Percentiles rank a stretch among this genome's conserved stretches.
phyloP scores from a whole-genome alignment of 1,140 invertebrate genomes.

The Trichonephila clavata region DNA sequence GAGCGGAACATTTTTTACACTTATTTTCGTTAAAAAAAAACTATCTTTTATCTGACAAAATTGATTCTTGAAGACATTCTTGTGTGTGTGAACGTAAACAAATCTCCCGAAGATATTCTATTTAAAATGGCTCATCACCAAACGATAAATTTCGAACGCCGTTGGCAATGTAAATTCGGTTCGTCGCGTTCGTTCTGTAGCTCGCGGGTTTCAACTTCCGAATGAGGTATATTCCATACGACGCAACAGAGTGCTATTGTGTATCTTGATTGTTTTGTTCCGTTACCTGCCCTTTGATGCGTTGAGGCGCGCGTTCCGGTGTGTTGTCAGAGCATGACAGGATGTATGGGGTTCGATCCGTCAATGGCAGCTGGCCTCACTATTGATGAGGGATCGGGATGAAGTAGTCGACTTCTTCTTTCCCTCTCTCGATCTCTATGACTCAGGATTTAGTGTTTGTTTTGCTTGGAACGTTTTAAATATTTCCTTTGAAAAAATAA shows the following conservation, averaged over 20 bases:
- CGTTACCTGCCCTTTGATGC: slow-evolving; percentile 42
- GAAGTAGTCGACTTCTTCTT: background rate
- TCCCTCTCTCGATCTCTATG: background rate
- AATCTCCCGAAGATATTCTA: background rate
- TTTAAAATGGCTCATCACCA: background rate
- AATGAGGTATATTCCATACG: slow-evolving; percentile 24
- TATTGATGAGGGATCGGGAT: slow-evolving; percentile 6
- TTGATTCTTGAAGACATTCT: no score
- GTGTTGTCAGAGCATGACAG: slow-evolving; percentile 64
- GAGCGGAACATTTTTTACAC: no score
- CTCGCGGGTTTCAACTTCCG: slow-evolving; percentile 10
- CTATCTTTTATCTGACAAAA: no score
- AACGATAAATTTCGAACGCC: background rate
- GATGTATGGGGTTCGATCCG: slow-evolving; percentile 7
- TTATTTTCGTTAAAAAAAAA: no score
- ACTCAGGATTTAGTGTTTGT: background rate
- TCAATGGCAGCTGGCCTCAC: background rate
- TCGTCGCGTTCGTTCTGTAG: slow-evolving; percentile 1
- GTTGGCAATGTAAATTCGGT: slow-evolving; percentile 9
- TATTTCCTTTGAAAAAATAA: background rate
- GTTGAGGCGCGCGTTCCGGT: slow-evolving; percentile 44
- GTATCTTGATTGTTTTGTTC: slow-evolving; percentile 39
- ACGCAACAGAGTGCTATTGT: background rate
- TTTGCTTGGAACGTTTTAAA: background rate
- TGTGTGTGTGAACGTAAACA: background rate